Conservation (phyloP, 2,797 vertebrate genomes). For the Limnodromus scolopaceus region DNA sequence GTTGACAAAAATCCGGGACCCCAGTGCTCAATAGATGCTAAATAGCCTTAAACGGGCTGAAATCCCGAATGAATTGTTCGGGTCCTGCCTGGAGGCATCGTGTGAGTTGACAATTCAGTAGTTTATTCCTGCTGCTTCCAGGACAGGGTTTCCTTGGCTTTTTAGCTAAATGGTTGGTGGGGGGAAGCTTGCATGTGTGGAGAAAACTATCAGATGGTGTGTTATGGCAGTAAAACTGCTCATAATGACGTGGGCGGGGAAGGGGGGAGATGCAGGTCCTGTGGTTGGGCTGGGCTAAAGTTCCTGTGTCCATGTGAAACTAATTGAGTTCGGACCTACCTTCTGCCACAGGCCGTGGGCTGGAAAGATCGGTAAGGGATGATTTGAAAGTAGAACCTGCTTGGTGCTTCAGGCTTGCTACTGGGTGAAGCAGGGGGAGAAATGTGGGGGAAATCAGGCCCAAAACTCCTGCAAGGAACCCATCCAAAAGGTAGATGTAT, state of each 20-base stretch:
- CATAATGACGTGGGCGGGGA: fast-evolving
- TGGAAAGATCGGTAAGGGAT: background rate
- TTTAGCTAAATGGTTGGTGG: background rate
- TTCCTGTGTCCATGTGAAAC: background rate
- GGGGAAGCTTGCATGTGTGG: fast-evolving
- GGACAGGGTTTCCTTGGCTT: background rate
- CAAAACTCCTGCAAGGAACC: background rate
- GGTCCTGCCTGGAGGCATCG: background rate
- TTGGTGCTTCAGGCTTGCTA: fast-evolving
- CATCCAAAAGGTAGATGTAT: background rate
- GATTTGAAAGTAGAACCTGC: background rate
- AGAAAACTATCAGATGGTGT: fast-evolving
- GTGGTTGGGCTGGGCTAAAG: background rate
- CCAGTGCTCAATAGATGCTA: background rate
- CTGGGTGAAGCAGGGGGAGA: background rate
- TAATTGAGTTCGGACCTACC: background rate
- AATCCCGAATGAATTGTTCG: background rate
- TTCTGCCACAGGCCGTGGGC: fast-evolving
- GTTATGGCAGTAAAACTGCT: background rate
- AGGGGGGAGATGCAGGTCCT: fast-evolving
- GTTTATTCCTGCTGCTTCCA: background rate
- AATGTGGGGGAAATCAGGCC: background rate
- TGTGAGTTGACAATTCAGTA: background rate
- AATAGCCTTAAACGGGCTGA: background rate
- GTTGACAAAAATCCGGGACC: fast-evolving